Evolutionary conservation across 2,113 vertebrate species (phyloP), one percentile per base, ranked within the genome.

Genomic region (Porphyrio hochstetteri): DNA sequence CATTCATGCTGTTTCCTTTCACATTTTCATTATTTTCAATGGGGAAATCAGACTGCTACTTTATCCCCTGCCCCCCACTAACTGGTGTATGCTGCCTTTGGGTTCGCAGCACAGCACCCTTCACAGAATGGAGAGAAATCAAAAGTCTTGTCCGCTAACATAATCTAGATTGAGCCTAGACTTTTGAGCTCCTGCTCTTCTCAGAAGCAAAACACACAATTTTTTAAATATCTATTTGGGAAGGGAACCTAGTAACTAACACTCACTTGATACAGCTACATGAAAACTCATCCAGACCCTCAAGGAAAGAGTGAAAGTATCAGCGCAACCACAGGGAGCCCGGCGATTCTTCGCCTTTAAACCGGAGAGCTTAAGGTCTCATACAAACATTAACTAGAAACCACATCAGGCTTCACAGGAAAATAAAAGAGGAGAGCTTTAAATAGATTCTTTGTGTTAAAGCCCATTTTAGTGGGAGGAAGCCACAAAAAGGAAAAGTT

Each of bases 371-470:
- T 90, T 61, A 52, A 28, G 71, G 72, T 21, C 82, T 92, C 11
- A 0, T 35, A 78, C 82, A 97, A 93, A 94, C 92, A 96, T 94
- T 93, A 95, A 97, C 95, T 71, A 94, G 88, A 96, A 96, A 92
- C 67, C 90, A 64, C 95, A 92, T 70, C 80, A 86, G 86, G 82
- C 88, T 90, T 90, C 76, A 88, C 76, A 80, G 71, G 82, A 86
- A 94, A 93, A 92, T 86, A 72, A 86, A 95, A 88, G 91, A 77
- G 79, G 15, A 93, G 72, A 1, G 56, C 91, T 95, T 93, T 86
- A 95, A 96, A 96, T 86, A 94, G 90, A 77, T 60, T 87, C 90
- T 96, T 95, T 93, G 90, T 95, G 86, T 88, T 93, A 94, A 96
- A 81, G 85, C 68, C 56, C 59, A 50, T 88, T 96, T 52, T 81